A percentile compares a stretch with the other conserved stretches of the same genome.
Evolutionary conservation across 2,888 invertebrate genomes (phyloP).

Genomic region (Ectemnius lituratus): DNA sequence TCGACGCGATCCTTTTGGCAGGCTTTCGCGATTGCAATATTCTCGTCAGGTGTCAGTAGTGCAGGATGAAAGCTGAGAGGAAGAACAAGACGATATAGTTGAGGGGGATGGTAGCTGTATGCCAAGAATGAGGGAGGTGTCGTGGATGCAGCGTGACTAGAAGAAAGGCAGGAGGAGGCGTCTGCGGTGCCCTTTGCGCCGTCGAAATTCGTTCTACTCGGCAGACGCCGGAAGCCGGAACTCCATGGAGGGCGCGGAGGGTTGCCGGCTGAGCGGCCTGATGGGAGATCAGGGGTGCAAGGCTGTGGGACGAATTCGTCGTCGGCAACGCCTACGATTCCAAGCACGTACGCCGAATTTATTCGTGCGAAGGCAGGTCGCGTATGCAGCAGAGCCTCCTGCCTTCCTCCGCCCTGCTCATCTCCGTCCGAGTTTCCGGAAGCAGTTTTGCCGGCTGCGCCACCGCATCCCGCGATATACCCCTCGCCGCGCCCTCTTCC

Average conservation of each 20-base stretch:
- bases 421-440: conserved; percentile 62
- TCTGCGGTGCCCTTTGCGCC: conserved; percentile 2
- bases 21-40: conserved; percentile 48
- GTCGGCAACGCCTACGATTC: conserved; percentile 67
- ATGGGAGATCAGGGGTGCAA: background rate
- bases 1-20: conserved; percentile 9
- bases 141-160: conserved; percentile 20
- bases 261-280: no score
- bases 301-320: conserved; percentile 46
- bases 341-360: conserved; percentile 74
- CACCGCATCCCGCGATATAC: conserved; percentile 51
- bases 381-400: conserved; percentile 55
- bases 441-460: conserved; percentile 58
- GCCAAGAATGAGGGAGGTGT: conserved; percentile 3
- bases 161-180: conserved; percentile 24
- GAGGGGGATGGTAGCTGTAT: no score
- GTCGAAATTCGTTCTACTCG: conserved; percentile 39
- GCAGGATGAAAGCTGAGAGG: conserved; percentile 36
- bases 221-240: background rate
- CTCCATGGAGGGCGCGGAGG: no score
- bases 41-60: conserved; percentile 50
- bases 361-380: conserved; percentile 67
- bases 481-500: conserved; percentile 24
- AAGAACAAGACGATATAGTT: no score
- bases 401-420: conserved; percentile 45